These are phyloP conservation scores for Aplysina aerophoba DNA, from an alignment of 37 sponge, comb jelly and placozoan species.

Conservation along the genomic window DNA sequence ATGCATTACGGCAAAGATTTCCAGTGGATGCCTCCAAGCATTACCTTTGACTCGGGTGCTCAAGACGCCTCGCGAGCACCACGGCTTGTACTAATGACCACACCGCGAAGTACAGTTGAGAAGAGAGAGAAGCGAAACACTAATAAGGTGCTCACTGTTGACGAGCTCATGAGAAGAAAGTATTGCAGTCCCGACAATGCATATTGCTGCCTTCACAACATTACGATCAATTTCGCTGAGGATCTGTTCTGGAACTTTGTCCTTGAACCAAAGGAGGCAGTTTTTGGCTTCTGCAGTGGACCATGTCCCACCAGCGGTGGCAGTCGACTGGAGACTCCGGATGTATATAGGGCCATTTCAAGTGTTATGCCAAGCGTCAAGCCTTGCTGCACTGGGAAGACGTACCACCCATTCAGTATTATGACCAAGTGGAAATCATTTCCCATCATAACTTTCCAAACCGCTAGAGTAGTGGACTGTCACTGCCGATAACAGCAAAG, in stretches of 20 bases:
- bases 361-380: constrained; percentile 25
- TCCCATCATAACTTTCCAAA: too few species aligned
- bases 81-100: not conserved
- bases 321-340: constrained; percentile 17
- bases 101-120: not conserved
- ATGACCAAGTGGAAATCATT: too few species aligned
- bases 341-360: constrained; percentile 10
- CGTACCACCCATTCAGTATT: not conserved
- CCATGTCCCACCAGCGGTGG: constrained; percentile 39
- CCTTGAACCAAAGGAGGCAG: constrained; percentile 5
- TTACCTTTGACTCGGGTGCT: not conserved
- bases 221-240: constrained; percentile 46
- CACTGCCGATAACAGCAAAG: not conserved
- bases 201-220: constrained; percentile 61
- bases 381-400: constrained; percentile 65
- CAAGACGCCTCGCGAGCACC: not conserved
- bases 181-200: constrained; percentile 43
- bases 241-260: constrained; percentile 53
- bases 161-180: not conserved
- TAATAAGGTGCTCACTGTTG: not conserved
- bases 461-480: too few species aligned
- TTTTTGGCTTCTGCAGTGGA: constrained; percentile 70
- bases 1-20: not conserved
- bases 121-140: not conserved
- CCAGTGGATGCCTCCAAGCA: not conserved